phyloP scores from a whole-genome alignment of 2,888 invertebrate genomes.

The Leptothorax acervorum region DNA sequence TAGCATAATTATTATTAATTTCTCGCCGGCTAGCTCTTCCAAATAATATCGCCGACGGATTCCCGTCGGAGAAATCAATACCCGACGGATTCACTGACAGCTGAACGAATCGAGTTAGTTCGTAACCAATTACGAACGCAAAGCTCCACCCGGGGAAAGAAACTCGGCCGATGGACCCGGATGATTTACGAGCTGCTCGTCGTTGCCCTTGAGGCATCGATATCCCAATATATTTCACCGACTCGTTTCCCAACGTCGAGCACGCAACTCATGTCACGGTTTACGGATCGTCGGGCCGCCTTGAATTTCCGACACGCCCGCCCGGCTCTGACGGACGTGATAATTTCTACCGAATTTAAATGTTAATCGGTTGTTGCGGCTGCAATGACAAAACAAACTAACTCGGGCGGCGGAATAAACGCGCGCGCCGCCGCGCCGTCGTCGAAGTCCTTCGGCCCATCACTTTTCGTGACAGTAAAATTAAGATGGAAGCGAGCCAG shows the following conservation, averaged over 20 bases:
- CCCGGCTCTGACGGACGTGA: constrained; percentile 33
- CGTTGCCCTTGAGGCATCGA: constrained; percentile 56
- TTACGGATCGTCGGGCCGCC: constrained; percentile 1
- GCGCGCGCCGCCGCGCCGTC: not conserved
- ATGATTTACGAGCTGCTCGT: constrained; percentile 69
- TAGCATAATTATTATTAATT: constrained; percentile 55
- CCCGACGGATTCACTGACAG: constrained; percentile 56
- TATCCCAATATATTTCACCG: constrained; percentile 43
- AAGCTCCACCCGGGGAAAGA: constrained; percentile 54
- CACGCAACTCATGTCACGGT: constrained; percentile 35
- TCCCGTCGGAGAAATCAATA: constrained; percentile 61
- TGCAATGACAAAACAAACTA: constrained; percentile 23
- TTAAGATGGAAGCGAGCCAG: constrained; percentile 49
- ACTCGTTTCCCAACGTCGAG: constrained; percentile 20
- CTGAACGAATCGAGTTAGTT: constrained; percentile 42
- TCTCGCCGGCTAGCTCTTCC: not conserved
- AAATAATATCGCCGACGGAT: constrained; percentile 24
- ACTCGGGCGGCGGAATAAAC: not conserved
- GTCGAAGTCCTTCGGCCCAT: not conserved
- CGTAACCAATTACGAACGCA: constrained; percentile 64
- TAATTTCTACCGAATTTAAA: constrained; percentile 54
- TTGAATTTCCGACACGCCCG: constrained; percentile 34
- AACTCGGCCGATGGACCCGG: constrained; percentile 54
- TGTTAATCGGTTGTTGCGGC: constrained; percentile 36
- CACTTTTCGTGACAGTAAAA: constrained; percentile 57